Percentiles rank a stretch among this genome's conserved stretches.
phyloP scores from a whole-genome alignment of 1,140 invertebrate species.

The Pseudoatta argentina region DNA sequence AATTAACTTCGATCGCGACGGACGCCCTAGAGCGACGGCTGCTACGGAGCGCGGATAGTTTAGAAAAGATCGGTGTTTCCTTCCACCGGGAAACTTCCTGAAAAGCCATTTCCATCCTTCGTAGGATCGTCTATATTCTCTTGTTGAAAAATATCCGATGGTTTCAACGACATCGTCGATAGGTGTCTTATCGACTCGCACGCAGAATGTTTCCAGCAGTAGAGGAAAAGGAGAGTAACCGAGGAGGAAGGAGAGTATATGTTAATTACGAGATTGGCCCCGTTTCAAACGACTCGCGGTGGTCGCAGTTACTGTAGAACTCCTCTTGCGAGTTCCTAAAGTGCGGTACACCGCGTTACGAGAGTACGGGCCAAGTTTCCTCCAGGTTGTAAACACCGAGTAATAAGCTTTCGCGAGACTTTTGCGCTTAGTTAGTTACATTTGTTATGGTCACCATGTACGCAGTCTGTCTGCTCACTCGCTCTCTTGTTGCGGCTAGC shows the following conservation, averaged over 20 bases:
- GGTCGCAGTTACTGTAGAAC: slow-evolving; percentile 56
- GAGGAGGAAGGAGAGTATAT: slow-evolving; percentile 40
- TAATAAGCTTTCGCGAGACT: slow-evolving; percentile 75
- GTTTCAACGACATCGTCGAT: slow-evolving; percentile 27
- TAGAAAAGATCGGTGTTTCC: slow-evolving; percentile 43
- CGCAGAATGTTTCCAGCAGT: not conserved
- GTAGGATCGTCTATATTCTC: not conserved
- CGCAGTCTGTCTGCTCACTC: not conserved
- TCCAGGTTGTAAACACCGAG: slow-evolving; percentile 71
- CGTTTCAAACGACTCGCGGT: slow-evolving; percentile 68
- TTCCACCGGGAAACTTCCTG: slow-evolving; percentile 25
- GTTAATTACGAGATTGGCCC: slow-evolving; percentile 72
- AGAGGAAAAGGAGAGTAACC: not conserved
- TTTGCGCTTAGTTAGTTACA: slow-evolving; percentile 74
- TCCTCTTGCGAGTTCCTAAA: slow-evolving; percentile 67
- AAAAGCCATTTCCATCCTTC: slow-evolving; percentile 48
- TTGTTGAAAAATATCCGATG: slow-evolving; percentile 36
- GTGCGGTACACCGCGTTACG: slow-evolving; percentile 54
- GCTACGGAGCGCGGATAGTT: slow-evolving; percentile 7
- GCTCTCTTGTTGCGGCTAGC: not conserved
- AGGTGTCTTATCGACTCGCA: not conserved
- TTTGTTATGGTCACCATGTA: slow-evolving; percentile 64
- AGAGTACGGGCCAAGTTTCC: slow-evolving; percentile 67
- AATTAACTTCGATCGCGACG: slow-evolving; percentile 62
- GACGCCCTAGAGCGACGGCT: slow-evolving; percentile 56